Percentiles rank a stretch among this genome's conserved stretches.
Evolutionary conservation across 2,888 invertebrate species (phyloP).

Genomic region (Philereme transversata): DNA sequence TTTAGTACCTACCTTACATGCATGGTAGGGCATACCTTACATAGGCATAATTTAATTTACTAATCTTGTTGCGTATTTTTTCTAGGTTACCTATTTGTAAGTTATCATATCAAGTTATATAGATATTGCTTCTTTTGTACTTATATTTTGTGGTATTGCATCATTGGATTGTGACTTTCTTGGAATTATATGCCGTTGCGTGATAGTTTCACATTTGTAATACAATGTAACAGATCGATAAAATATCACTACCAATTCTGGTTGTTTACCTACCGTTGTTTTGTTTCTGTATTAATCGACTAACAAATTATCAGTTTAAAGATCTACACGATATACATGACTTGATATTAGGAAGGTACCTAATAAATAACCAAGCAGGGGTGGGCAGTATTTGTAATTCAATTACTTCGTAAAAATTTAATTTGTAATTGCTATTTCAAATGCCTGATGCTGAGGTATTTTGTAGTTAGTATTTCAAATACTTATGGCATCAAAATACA

Average conservation of each 20-base stretch:
- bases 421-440: no score
- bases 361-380: no score
- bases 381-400: no score
- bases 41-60: constrained; percentile 12
- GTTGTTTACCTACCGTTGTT: neutral
- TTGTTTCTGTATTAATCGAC: neutral
- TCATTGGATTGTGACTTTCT: constrained; percentile 24
- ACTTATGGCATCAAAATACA: no score
- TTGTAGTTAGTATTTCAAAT: no score
- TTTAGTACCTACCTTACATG: no score
- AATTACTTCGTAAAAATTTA: no score
- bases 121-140: constrained; percentile 5
- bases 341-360: no score
- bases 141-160: neutral
- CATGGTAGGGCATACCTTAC: no score
- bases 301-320: no score
- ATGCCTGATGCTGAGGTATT: no score
- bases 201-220: constrained; percentile 8
- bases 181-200: constrained; percentile 18
- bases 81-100: constrained; percentile 2
- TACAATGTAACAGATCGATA: constrained; percentile 6
- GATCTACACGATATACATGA: no score
- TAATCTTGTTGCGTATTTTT: constrained; percentile 15
- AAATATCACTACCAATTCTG: neutral
- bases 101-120: neutral